These are phyloP conservation scores for Ips nitidus DNA, from an alignment of 1,140 invertebrate genomes.

Conservation along the genomic window DNA sequence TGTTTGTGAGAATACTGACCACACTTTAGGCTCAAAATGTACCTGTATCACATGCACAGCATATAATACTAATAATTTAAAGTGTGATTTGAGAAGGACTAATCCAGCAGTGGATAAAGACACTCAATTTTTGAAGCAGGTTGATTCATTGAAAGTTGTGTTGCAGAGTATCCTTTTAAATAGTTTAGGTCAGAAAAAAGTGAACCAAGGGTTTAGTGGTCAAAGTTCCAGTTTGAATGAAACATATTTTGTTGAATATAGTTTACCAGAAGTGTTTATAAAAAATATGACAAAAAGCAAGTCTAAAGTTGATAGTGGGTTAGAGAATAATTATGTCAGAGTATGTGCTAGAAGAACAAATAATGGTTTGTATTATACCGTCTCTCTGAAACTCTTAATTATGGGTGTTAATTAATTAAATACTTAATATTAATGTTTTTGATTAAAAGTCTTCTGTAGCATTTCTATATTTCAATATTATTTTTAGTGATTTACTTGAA, in stretches of 20 bases:
- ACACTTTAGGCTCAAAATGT: constrained; percentile 33
- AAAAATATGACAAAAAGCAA: constrained; percentile 33
- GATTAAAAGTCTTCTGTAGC: no score
- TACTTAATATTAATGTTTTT: neutral
- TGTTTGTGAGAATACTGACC: constrained; percentile 41
- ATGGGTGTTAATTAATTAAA: neutral
- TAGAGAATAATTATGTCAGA: constrained; percentile 42
- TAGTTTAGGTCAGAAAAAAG: constrained; percentile 43
- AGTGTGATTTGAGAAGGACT: constrained; percentile 40
- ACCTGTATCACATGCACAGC: constrained; percentile 37
- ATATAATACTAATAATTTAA: constrained; percentile 41
- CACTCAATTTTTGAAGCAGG: constrained; percentile 44
- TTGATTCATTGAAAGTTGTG: constrained; percentile 45
- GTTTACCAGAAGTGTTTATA: constrained; percentile 42
- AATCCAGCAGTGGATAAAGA: no score
- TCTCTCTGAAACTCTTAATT: neutral
- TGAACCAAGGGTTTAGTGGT: constrained; percentile 25
- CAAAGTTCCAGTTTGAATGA: constrained; percentile 37
- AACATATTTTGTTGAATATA: constrained; percentile 50
- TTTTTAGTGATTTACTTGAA: constrained; percentile 43
- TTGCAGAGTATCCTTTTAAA: constrained; percentile 46
- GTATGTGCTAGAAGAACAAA: constrained; percentile 44
- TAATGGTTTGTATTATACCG: constrained; percentile 28
- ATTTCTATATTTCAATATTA: constrained; percentile 7
- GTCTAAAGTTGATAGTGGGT: constrained; percentile 44